phyloP scores from a whole-genome alignment of 2,797 vertebrate species.

The Monodelphis domestica region DNA sequence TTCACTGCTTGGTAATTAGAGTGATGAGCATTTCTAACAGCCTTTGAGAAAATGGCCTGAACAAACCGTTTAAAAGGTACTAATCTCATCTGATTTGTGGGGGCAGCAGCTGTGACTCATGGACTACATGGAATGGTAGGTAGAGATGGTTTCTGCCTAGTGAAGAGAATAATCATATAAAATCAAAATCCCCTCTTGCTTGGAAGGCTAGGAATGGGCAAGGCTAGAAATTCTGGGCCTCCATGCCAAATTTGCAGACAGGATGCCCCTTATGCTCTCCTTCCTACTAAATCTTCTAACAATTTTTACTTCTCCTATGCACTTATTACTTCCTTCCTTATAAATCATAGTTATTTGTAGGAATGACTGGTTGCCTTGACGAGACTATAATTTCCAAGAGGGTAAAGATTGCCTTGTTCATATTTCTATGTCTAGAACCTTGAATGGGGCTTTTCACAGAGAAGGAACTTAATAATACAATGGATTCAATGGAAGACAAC shows the following conservation, averaged over 20 bases:
- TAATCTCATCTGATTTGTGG: not conserved
- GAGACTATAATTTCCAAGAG: not conserved
- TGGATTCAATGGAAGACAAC: not conserved
- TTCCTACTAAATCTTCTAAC: not conserved
- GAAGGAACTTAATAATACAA: not conserved
- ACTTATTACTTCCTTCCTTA: not conserved
- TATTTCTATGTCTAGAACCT: not conserved
- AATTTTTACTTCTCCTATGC: not conserved
- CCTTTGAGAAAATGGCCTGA: constrained; percentile 34
- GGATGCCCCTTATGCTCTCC: not conserved
- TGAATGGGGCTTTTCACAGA: not conserved
- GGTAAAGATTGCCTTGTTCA: not conserved
- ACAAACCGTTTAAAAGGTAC: not conserved
- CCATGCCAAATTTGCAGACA: constrained; percentile 13
- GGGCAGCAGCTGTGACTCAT: not conserved
- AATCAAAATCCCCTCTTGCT: not conserved
- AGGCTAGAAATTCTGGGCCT: not conserved
- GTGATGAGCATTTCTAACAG: constrained; percentile 3
- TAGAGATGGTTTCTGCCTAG: not conserved
- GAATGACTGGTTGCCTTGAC: not conserved
- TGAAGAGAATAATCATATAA: too few species aligned
- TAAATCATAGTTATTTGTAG: not conserved
- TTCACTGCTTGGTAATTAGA: constrained; percentile 9
- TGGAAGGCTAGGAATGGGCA: constrained; percentile 8
- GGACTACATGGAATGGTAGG: not conserved